phyloP scores from a whole-genome alignment of 2,797 vertebrate species.

The Lepidocolaptes lacrymiger region DNA sequence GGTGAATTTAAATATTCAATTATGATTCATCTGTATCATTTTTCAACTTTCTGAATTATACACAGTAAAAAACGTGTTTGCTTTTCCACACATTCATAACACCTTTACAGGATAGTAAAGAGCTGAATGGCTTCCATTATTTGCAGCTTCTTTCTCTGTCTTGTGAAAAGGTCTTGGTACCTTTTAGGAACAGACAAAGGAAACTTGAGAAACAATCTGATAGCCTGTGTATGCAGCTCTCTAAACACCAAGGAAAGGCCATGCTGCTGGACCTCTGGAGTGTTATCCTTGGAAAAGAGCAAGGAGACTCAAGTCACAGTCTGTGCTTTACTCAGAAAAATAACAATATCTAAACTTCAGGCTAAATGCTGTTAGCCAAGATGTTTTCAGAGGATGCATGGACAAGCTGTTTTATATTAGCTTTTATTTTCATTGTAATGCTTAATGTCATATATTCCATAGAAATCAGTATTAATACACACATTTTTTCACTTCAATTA shows the following conservation, averaged over 20 bases:
- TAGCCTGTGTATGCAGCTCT: neutral
- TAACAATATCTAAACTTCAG: neutral
- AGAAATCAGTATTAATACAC: neutral
- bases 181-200: neutral
- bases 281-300: neutral
- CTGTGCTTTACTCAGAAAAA: neutral
- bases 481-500: conserved; percentile 41
- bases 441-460: neutral
- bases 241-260: neutral
- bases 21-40: neutral
- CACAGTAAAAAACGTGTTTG: neutral
- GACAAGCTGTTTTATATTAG: neutral
- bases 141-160: neutral
- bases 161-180: neutral
- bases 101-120: neutral
- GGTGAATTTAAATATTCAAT: neutral
- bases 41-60: neutral
- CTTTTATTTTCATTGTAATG: neutral
- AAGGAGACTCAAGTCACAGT: neutral
- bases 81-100: neutral
- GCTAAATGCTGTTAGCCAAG: neutral
- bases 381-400: neutral
- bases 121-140: neutral
- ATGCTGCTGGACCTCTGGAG: neutral
- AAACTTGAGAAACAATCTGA: neutral